These are phyloP conservation scores for Drosophila aldrichi DNA, from an alignment of 2,888 invertebrate species.

Conservation along the genomic window DNA sequence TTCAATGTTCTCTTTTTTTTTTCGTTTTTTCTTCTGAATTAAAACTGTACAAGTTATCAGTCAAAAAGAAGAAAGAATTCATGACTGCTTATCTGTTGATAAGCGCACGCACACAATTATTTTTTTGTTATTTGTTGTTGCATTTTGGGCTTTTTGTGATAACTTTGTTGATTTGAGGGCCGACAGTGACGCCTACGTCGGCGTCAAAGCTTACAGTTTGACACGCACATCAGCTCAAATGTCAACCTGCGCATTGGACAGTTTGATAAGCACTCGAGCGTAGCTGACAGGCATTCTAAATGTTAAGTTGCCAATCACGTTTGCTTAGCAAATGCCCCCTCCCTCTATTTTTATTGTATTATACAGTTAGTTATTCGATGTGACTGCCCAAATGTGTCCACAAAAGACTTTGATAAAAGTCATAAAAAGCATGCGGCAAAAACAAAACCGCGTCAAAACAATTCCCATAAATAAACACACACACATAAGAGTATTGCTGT, in stretches of 20 bases:
- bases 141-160: slow-evolving; percentile 38
- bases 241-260: slow-evolving; percentile 20
- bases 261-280: slow-evolving; percentile 48
- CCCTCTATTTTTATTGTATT: slow-evolving; percentile 22
- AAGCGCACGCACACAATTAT: slow-evolving; percentile 36
- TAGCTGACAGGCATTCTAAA: slow-evolving; percentile 38
- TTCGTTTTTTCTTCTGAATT: slow-evolving; percentile 23
- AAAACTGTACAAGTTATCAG: slow-evolving; percentile 62
- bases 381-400: slow-evolving; percentile 22
- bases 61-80: slow-evolving; percentile 57
- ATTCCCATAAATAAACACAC: slow-evolving; percentile 63
- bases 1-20: slow-evolving; percentile 1
- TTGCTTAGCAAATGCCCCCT: slow-evolving; percentile 3
- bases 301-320: slow-evolving; percentile 60
- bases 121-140: slow-evolving; percentile 15
- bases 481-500: background rate
- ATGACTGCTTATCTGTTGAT: slow-evolving; percentile 67
- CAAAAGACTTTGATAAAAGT: slow-evolving; percentile 46
- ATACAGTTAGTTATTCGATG: slow-evolving; percentile 61
- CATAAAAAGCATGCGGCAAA: slow-evolving; percentile 54
- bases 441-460: slow-evolving; percentile 37
- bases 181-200: slow-evolving; percentile 23
- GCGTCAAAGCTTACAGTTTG: slow-evolving; percentile 35
- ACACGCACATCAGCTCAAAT: slow-evolving; percentile 27
- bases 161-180: slow-evolving; percentile 40